These are phyloP conservation scores for Ophthalmotilapia sp. DNA, from an alignment of 2,113 vertebrate species.

Conservation along the genomic window DNA sequence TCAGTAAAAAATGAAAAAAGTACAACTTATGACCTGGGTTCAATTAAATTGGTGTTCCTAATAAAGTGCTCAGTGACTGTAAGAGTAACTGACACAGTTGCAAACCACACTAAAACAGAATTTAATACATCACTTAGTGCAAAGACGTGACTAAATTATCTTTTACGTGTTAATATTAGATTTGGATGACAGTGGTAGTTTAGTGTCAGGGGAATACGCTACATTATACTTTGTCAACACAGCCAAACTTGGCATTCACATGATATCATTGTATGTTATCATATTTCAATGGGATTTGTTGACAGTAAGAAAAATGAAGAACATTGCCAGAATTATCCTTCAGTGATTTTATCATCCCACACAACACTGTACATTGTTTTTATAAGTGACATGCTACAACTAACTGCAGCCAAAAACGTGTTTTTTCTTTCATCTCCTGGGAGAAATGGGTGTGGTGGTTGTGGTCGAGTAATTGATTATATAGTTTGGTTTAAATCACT, in stretches of 20 bases:
- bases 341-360: background rate
- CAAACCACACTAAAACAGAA: background rate
- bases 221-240: background rate
- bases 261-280: background rate
- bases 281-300: background rate
- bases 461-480: background rate
- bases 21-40: background rate
- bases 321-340: background rate
- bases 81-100: rapidly evolving
- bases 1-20: background rate
- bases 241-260: background rate
- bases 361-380: background rate
- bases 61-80: background rate
- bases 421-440: background rate
- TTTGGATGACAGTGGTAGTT: background rate
- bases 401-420: rapidly evolving
- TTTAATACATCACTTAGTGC: background rate
- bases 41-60: background rate
- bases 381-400: background rate
- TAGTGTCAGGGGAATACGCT: background rate
- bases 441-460: background rate
- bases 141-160: background rate
- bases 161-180: background rate
- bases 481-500: background rate
- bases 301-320: background rate